Evolutionary conservation across 2,888 invertebrate genomes (phyloP).

Genomic region (Drosophila anomelani): DNA sequence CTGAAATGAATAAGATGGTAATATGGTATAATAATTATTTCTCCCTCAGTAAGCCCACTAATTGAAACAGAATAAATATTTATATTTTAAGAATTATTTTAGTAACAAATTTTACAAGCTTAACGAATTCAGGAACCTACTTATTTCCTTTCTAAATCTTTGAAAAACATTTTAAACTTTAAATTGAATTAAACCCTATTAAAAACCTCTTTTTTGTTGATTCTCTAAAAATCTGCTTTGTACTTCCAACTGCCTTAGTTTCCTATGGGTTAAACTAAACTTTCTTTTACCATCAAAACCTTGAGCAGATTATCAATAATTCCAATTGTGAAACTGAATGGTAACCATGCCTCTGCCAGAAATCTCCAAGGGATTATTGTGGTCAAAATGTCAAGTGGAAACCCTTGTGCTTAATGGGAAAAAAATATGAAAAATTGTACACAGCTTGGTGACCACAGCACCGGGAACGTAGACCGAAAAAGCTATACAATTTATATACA

Average conservation of each 20-base stretch:
- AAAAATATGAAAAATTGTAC: constrained; percentile 24
- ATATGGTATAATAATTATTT: background rate
- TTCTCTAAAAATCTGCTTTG: background rate
- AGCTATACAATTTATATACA: background rate
- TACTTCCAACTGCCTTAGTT: background rate
- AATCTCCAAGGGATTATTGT: constrained; percentile 45
- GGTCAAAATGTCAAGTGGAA: constrained; percentile 51
- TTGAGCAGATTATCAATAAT: constrained; percentile 65
- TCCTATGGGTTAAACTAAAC: constrained; percentile 5
- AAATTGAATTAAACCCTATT: background rate
- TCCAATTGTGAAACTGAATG: constrained; percentile 52
- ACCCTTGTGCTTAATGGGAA: constrained; percentile 39
- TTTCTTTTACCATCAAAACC: constrained; percentile 7
- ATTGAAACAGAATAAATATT: background rate
- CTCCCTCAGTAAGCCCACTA: background rate
- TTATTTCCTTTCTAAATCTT: background rate
- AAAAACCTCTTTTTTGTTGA: background rate
- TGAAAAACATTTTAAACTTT: background rate
- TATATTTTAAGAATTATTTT: background rate
- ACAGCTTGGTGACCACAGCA: constrained; percentile 15
- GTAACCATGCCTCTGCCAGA: constrained; percentile 21
- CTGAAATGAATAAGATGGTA: background rate
- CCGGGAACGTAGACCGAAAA: background rate
- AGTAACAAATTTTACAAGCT: background rate
- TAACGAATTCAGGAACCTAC: background rate